Percentiles rank a stretch among this genome's conserved stretches.
These are phyloP conservation scores for Cricetomys ansorgei DNA, from an alignment of 2,113 vertebrate species.

Conservation along the genomic window DNA sequence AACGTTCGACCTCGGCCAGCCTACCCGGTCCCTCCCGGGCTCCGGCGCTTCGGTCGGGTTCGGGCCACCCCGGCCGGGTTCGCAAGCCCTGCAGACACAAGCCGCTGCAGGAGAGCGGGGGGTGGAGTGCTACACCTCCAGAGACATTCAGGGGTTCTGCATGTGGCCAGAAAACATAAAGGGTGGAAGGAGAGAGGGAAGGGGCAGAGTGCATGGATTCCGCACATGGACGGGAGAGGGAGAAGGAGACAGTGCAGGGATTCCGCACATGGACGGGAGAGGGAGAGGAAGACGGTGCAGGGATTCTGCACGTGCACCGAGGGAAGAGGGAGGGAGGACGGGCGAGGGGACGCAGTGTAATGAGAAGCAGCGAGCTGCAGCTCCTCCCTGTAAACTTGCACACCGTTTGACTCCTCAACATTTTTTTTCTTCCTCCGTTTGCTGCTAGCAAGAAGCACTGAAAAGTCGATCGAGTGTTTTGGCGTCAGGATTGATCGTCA, in stretches of 20 bases:
- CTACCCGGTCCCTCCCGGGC: background rate
- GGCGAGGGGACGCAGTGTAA: background rate
- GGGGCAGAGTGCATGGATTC: background rate
- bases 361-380: constrained; percentile 28
- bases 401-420: background rate
- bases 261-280: too few relatives aligned
- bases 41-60: background rate
- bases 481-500: constrained; percentile 55
- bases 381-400: background rate
- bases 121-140: background rate
- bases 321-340: background rate
- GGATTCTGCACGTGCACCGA: background rate
- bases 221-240: background rate
- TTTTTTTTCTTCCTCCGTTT: constrained; percentile 5
- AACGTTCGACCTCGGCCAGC: background rate
- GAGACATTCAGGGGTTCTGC: background rate
- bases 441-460: constrained; percentile 13
- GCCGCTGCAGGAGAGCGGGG: background rate
- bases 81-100: background rate
- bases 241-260: too few relatives aligned
- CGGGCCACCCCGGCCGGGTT: background rate
- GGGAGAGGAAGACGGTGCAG: background rate
- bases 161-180: constrained; percentile 36
- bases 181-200: background rate
- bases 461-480: constrained; percentile 21